Conservation (phyloP, 1,140 invertebrate species). For the Drosophila tsacasi region DNA sequence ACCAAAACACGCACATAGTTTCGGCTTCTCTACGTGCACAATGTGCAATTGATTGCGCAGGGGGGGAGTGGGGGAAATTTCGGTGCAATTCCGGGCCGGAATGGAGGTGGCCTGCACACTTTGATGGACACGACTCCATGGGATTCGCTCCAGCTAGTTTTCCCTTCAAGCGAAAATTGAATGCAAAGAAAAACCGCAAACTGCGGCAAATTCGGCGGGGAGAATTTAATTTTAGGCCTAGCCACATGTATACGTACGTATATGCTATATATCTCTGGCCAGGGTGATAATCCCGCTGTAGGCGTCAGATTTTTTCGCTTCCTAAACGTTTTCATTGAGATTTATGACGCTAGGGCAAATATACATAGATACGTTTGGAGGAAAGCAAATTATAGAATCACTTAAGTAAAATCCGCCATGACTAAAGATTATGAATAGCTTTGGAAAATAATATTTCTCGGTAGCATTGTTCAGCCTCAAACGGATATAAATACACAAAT, state of each 20-base stretch:
- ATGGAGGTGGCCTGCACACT: constrained; percentile 38
- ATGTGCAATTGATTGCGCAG: constrained; percentile 58
- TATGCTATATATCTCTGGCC: constrained; percentile 13
- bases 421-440: constrained; percentile 65
- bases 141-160: constrained; percentile 3
- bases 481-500: constrained; percentile 3
- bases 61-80: constrained; percentile 1
- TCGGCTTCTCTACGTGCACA: constrained; percentile 51
- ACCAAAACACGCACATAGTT: constrained; percentile 56
- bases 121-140: constrained; percentile 28
- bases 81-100: constrained; percentile 12
- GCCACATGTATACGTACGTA: constrained; percentile 24
- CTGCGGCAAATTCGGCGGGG: constrained; percentile 14
- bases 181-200: constrained; percentile 18
- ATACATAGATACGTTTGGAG: constrained; percentile 36
- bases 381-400: constrained; percentile 64
- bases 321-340: constrained; percentile 60
- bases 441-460: constrained; percentile 33
- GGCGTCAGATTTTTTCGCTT: constrained; percentile 45
- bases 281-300: constrained; percentile 68
- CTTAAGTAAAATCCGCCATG: constrained; percentile 49
- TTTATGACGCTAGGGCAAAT: constrained; percentile 38
- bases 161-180: constrained; percentile 17
- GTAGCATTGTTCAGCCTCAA: constrained; percentile 23
- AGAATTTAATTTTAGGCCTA: constrained; percentile 59